Conservation (phyloP, 2,888 invertebrate species). For the Drosophila colorata region DNA sequence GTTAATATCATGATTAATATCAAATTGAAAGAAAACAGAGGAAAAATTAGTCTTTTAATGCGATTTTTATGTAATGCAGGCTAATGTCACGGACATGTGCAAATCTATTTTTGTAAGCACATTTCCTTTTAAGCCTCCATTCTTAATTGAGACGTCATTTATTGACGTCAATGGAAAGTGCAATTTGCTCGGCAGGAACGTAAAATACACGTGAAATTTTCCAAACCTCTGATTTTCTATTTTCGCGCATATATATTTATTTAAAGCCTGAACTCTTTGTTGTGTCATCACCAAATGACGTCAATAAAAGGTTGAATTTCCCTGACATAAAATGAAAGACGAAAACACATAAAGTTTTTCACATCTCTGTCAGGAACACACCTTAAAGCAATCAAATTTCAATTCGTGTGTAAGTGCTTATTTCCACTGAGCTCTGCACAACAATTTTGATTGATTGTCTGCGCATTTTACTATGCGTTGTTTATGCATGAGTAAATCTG, state of each 20-base stretch:
- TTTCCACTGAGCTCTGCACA: constrained; percentile 1
- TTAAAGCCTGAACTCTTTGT: neutral
- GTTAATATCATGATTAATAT: neutral
- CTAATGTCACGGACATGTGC: neutral
- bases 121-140: neutral
- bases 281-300: constrained; percentile 5
- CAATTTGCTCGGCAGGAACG: neutral
- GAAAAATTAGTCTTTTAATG: too few species aligned
- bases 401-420: neutral
- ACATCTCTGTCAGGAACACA: constrained; percentile 15
- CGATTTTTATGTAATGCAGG: too few species aligned
- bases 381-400: constrained; percentile 5
- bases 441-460: constrained; percentile 46
- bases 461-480: constrained; percentile 6
- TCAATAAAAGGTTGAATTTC: constrained; percentile 10
- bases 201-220: neutral
- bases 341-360: neutral
- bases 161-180: constrained; percentile 17
- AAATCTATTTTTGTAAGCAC: constrained; percentile 2
- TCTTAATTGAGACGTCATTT: neutral
- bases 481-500: constrained; percentile 24
- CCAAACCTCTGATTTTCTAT: neutral
- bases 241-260: neutral
- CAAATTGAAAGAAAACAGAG: too few species aligned
- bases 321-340: neutral